phyloP scores from a whole-genome alignment of 1,140 invertebrate genomes.

The Akabosia matsudoensis region DNA sequence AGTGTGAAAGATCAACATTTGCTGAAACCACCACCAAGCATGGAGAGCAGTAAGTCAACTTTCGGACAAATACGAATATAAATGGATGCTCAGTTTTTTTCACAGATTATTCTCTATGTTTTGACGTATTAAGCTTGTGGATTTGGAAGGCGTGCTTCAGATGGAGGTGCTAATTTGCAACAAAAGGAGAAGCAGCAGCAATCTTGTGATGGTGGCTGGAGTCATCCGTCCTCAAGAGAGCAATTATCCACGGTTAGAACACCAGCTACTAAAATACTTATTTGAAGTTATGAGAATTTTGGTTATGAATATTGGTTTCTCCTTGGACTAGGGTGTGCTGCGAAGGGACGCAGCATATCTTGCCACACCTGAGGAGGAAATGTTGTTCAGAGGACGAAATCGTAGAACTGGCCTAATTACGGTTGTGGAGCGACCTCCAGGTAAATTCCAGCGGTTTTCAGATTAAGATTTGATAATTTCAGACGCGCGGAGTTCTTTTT shows the following conservation, averaged over 20 bases:
- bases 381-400: slow-evolving; percentile 50
- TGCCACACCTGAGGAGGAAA: slow-evolving; percentile 49
- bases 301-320: neutral
- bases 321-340: slow-evolving; percentile 40
- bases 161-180: slow-evolving; percentile 90
- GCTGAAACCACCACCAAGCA: slow-evolving; percentile 81
- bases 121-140: slow-evolving; percentile 67
- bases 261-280: slow-evolving; percentile 25
- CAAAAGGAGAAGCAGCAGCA: slow-evolving; percentile 65
- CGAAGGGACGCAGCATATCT: slow-evolving; percentile 61
- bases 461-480: too few relatives aligned
- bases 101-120: too few relatives aligned
- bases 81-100: too few relatives aligned
- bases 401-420: slow-evolving; percentile 51
- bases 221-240: slow-evolving; percentile 51
- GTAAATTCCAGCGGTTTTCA: slow-evolving; percentile 32
- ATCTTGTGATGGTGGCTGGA: slow-evolving; percentile 60
- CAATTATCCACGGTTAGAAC: slow-evolving; percentile 49
- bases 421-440: slow-evolving; percentile 46
- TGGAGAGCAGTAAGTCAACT: slow-evolving; percentile 70
- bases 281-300: neutral
- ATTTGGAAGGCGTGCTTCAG: slow-evolving; percentile 86
- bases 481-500: too few relatives aligned
- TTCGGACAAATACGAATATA: neutral
- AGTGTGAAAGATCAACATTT: slow-evolving; percentile 90